Percentiles rank a stretch among this genome's conserved stretches.
Conservation (phyloP, 2,888 invertebrate genomes). For the Hyposoter dolosus region DNA sequence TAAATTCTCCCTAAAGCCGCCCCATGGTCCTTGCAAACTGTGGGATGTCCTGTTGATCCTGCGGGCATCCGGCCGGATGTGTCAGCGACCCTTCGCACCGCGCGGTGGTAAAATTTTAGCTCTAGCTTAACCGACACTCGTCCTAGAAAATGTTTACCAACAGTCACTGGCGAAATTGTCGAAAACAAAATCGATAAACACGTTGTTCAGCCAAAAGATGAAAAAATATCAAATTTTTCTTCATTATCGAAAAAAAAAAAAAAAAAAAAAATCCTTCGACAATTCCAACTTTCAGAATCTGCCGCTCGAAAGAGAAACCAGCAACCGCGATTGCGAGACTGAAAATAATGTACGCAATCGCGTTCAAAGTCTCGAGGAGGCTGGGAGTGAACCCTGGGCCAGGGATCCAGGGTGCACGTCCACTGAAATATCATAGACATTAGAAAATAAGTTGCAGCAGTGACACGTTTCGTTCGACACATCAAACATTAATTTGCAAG, state of each 20-base stretch:
- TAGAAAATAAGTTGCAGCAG: slow-evolving; percentile 47
- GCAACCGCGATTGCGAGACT: slow-evolving; percentile 42
- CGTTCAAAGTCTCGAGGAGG: background rate
- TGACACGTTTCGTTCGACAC: slow-evolving; percentile 70
- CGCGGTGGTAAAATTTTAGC: slow-evolving; percentile 77
- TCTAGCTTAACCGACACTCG: slow-evolving; percentile 55
- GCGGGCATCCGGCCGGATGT: slow-evolving; percentile 46
- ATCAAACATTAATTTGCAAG: slow-evolving; percentile 77
- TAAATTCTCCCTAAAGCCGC: slow-evolving; percentile 46
- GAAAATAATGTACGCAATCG: slow-evolving; percentile 48
- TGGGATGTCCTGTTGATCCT: slow-evolving; percentile 49
- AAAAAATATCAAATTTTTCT: too few relatives aligned
- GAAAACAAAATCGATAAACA: slow-evolving; percentile 20
- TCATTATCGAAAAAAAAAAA: too few relatives aligned
- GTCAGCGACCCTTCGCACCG: slow-evolving; percentile 76
- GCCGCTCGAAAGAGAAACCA: background rate
- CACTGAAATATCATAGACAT: slow-evolving; percentile 35
- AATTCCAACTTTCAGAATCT: background rate
- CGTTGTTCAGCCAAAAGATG: background rate
- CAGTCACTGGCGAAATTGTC: slow-evolving; percentile 40
- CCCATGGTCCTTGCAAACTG: background rate
- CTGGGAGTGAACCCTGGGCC: slow-evolving; percentile 59
- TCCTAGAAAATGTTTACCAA: slow-evolving; percentile 33
- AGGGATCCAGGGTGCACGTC: slow-evolving; percentile 57
- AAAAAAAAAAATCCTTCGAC: background rate